Conservation (phyloP, 1,140 invertebrate genomes). For the Aphelenchoides besseyi region DNA sequence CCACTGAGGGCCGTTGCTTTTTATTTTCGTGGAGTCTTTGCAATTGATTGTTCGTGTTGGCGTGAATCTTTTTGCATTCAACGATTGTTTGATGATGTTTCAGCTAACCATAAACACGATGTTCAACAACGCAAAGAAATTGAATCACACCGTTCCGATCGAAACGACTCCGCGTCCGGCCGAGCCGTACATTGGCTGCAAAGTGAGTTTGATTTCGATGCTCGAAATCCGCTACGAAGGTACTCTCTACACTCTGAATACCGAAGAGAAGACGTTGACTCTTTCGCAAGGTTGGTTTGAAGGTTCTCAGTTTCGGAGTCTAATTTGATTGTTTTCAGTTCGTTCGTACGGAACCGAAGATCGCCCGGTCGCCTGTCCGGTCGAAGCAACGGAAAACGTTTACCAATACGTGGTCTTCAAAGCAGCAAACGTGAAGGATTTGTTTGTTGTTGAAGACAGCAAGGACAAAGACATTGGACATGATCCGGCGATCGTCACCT, state of each 20-base stretch:
- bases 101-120: background rate
- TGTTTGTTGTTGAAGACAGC: slow-evolving; percentile 8
- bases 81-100: too few relatives aligned
- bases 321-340: background rate
- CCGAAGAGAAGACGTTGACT: background rate
- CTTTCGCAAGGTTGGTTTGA: slow-evolving; percentile 6
- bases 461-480: background rate
- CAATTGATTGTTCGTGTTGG: too few relatives aligned
- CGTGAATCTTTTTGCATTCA: too few relatives aligned
- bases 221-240: slow-evolving; percentile 17
- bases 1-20: too few relatives aligned
- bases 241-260: slow-evolving; percentile 12
- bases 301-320: background rate
- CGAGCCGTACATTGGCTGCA: slow-evolving; percentile 15
- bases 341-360: slow-evolving; percentile 16
- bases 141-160: too few relatives aligned
- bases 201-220: slow-evolving; percentile 1
- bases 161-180: background rate
- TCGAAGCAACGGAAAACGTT: background rate
- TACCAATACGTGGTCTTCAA: slow-evolving; percentile 14
- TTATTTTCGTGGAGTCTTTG: too few relatives aligned
- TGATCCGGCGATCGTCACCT: slow-evolving; percentile 4
- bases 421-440: slow-evolving; percentile 10
- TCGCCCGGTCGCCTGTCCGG: background rate
- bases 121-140: too few relatives aligned